Percentiles rank a stretch among this genome's conserved stretches.
Conservation (phyloP, 1,140 invertebrate species). For the Centruroides vittatus region DNA sequence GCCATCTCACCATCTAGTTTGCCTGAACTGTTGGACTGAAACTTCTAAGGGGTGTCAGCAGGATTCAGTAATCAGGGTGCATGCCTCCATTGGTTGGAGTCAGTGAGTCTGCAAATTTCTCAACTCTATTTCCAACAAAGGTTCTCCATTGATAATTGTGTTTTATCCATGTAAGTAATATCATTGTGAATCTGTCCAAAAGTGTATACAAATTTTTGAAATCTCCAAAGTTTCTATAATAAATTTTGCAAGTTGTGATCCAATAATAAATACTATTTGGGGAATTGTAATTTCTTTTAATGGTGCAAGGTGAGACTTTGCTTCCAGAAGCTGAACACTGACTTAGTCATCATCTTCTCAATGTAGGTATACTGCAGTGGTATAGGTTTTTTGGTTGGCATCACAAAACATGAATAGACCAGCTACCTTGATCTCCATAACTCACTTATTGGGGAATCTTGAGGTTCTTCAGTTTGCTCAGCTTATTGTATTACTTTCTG, state of each 20-base stretch:
- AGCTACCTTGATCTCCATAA: too few relatives aligned
- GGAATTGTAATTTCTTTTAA: constrained; percentile 1
- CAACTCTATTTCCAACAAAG: neutral
- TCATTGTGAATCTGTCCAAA: constrained; percentile 6
- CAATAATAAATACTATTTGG: neutral
- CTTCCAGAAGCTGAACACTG: too few relatives aligned
- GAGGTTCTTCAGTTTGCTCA: too few relatives aligned
- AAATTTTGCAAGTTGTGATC: neutral
- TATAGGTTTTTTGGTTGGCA: too few relatives aligned
- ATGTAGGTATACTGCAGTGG: too few relatives aligned
- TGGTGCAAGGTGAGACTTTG: neutral
- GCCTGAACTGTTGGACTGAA: neutral
- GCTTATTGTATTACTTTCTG: neutral
- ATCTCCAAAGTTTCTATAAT: neutral
- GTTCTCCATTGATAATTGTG: neutral
- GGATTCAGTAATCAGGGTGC: neutral
- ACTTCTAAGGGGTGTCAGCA: neutral
- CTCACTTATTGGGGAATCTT: too few relatives aligned
- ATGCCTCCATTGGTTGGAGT: neutral
- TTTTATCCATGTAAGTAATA: neutral
- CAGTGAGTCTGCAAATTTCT: neutral
- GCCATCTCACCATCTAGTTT: constrained; percentile 5
- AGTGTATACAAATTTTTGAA: neutral
- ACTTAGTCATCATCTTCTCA: too few relatives aligned
- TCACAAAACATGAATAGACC: too few relatives aligned